Evolutionary conservation across 1,140 invertebrate species (phyloP).

Genomic region (Pentalonia nigronervosa): DNA sequence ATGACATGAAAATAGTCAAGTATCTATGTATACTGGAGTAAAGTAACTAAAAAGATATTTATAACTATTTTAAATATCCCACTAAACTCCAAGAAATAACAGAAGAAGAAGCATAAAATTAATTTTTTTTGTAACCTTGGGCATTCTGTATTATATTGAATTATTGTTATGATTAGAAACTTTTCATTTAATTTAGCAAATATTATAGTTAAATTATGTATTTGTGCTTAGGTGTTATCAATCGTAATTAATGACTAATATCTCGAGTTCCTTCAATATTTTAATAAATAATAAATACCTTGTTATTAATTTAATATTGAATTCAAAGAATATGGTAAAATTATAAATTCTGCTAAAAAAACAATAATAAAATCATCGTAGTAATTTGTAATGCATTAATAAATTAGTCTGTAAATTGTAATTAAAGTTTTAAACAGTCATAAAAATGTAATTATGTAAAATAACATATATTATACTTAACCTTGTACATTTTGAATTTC

Average conservation of each 20-base stretch:
- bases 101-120: neutral
- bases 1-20: too few species aligned
- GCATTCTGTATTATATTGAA: too few species aligned
- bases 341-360: neutral
- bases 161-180: too few species aligned
- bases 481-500: neutral
- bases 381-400: neutral
- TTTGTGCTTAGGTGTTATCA: too few species aligned
- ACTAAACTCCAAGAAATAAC: neutral
- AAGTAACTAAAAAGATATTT: neutral
- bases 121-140: neutral
- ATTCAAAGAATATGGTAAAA: neutral
- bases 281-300: neutral
- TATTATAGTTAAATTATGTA: too few species aligned
- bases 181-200: too few species aligned
- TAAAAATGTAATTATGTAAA: neutral
- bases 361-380: neutral
- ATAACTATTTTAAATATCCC: too few species aligned
- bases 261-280: neutral
- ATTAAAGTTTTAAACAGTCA: neutral
- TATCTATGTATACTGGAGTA: neutral
- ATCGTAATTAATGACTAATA: neutral
- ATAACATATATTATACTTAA: neutral
- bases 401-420: neutral
- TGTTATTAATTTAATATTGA: neutral